Conservation (phyloP, 2,113 vertebrate genomes). For the Paedocypris sp. region DNA sequence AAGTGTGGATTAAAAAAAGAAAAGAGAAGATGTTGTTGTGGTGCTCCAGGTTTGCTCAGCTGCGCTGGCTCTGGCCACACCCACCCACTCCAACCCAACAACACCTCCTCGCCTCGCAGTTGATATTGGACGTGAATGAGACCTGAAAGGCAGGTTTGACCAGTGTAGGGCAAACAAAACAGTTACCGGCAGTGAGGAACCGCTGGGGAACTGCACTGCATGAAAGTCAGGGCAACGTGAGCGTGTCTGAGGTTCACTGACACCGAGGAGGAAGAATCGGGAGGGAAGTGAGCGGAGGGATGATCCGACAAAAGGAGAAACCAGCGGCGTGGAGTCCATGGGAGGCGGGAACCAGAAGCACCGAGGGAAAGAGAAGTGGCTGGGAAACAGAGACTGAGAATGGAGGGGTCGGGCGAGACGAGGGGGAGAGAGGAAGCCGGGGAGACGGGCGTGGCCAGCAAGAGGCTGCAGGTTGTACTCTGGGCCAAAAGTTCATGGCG, state of each 20-base stretch:
- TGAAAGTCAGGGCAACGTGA: neutral
- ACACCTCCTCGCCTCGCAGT: conserved; percentile 45
- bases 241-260: neutral
- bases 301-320: neutral
- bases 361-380: neutral
- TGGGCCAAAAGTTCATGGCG: conserved; percentile 59
- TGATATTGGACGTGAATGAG: conserved; percentile 48
- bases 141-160: conserved; percentile 65
- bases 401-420: conserved; percentile 7
- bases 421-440: conserved; percentile 1
- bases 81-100: conserved; percentile 50
- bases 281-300: neutral
- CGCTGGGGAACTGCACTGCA: conserved; percentile 2
- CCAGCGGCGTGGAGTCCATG: neutral
- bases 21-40: conserved; percentile 54
- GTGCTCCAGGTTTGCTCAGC: conserved; percentile 65
- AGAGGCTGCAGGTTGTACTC: conserved; percentile 49
- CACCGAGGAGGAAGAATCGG: neutral
- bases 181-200: neutral
- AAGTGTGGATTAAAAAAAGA: conserved; percentile 58
- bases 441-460: conserved; percentile 45
- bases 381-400: neutral
- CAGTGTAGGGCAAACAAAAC: conserved; percentile 42
- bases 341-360: neutral
- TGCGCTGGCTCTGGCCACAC: conserved; percentile 59